Evolutionary conservation across 2,888 invertebrate genomes (phyloP), one percentile per base, ranked within the genome.

Genomic region (Eudemis profundana): DNA sequence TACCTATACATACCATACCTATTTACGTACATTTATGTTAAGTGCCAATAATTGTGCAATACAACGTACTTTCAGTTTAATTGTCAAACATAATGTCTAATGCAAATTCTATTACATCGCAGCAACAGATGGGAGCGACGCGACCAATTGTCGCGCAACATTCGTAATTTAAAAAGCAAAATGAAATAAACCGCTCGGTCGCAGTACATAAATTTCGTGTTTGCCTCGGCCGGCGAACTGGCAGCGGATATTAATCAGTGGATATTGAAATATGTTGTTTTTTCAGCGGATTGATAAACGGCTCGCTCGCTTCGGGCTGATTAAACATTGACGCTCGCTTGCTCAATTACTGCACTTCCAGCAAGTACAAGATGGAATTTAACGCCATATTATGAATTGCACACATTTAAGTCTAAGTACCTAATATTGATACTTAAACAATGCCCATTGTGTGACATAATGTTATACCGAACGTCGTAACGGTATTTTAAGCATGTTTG

Each of bases 251-350:
- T 92, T 91, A 92, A 91, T 92, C 92, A 91, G 90, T 82, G 90
- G 86, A 91, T 91, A 92, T 92, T 90, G 92, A 92, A 92, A 92
- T 92, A 89, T 91, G 92, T 90, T 91, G 90, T 91, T 92, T 92
- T 91, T 90, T 89, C 85, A 83, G 73, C 73, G 82, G 89, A 90
- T 91, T 91, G 91, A 92, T 90, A 89, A 90, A 91, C 90, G 89
- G 83, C 84, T 79, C 78, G 82, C 75, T 78, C 82, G 83, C 82
- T 81, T 75, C 79, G 76, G 80, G 80, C 78, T 86, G 88, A 91
- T 91, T 91, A 89, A 89, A 89, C 88, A 87, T 86, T 86, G 87
- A 89, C 82, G 86, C 59, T 49, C 81, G 86, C 79, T 77, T 79
- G 85, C 86, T 89, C 87, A 85, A 88, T 89, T 89, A 88, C 82